phyloP scores from a whole-genome alignment of 2,888 invertebrate species.

The Rhingia rostrata region DNA sequence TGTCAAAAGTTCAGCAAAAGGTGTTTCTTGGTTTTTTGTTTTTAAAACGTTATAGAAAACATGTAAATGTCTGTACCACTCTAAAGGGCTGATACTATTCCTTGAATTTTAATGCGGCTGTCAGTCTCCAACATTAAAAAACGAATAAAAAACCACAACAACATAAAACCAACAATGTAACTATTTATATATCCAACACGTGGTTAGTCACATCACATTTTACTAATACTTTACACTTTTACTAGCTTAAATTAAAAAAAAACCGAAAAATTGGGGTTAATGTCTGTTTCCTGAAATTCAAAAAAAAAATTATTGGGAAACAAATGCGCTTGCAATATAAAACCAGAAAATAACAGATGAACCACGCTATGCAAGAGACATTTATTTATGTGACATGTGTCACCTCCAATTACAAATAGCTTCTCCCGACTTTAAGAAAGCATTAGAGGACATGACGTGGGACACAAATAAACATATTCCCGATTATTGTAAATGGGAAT shows the following conservation, averaged over 20 bases:
- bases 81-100: no score
- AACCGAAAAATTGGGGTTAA: not conserved
- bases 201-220: not conserved
- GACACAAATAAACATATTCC: not conserved
- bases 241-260: not conserved
- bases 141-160: no score
- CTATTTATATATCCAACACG: not conserved
- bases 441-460: not conserved
- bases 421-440: not conserved
- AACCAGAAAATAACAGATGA: not conserved
- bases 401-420: not conserved
- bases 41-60: no score
- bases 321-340: not conserved
- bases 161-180: no score
- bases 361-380: not conserved
- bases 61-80: no score
- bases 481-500: not conserved
- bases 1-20: not conserved
- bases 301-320: not conserved
- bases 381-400: not conserved
- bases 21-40: no score
- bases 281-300: not conserved
- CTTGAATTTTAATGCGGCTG: no score
- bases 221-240: not conserved
- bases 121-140: no score